Base-by-base conservation (phyloP, 2,113 vertebrate species). In the Euleptes europaea region DNA sequence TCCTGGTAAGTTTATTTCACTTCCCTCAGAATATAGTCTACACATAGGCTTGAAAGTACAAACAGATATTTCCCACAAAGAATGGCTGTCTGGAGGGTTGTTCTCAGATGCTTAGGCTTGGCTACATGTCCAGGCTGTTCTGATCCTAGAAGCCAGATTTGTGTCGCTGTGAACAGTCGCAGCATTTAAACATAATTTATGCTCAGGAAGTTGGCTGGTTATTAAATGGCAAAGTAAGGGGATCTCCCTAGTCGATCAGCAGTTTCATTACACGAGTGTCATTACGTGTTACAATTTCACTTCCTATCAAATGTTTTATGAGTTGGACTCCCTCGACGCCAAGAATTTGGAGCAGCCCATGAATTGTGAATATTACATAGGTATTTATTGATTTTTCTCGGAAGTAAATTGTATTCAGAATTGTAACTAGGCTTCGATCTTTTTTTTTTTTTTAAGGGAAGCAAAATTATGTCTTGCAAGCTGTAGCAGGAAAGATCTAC, bases 101-200 rank as follows among this genome's bases (percentile, higher is more conserved):
- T 67, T 26, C 71, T n/a, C 5, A 63, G 19, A 87, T n/a, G 63
- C 42, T 51, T 63, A n/a, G 9, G 3, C 63, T 78, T 72, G 67
- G 42, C 67, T 83, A 31, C 42, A 33, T 51, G 54, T 60, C 33
- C 33, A 72, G 40, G 28, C 51, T 78, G 54, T 65, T 83, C 9
- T 71, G 66, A 71, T 78, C 66, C 26, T 13, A n/a, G 66, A 28
- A 33, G 40, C 74, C 73, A 83, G 35, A 87, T 87, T 78, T 66
- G 42, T 73, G 75, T 79, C 80, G 38, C 54, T 40, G 66, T 28
- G 19, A 42, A 54, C 65, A 33, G 35, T 73, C 13, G 44, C 76
- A 54, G 57, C 69, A 83, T 69, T 79, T 87, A 87, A 87, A 73
- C 60, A 42, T 83, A 83, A 83, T 87, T 84, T 83, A 87, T 80